Base-by-base conservation (phyloP, 2,797 vertebrate species). In the Sarcophilus harrisii region DNA sequence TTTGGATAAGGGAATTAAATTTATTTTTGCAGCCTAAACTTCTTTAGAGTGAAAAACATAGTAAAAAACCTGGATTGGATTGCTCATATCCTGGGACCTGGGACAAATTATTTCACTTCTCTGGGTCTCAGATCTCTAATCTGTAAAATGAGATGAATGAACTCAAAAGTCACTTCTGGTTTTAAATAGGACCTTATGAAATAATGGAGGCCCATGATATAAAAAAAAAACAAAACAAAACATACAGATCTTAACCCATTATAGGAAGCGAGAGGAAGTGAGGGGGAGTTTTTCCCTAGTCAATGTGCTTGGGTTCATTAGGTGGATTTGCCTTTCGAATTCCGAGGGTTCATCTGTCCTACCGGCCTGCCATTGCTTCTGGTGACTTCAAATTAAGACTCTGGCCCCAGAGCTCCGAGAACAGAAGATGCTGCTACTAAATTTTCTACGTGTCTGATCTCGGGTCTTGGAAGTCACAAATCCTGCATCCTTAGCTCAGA, bases 401-500 rank as follows among this genome's bases (percentile, higher is more conserved):
- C 59, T 91, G 95, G 95, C 92, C 73, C n/a, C 27, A 90, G 93
- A 66, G 94, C 73, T 54, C 73, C 66, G 14, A 92, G 91, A 29
- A 87, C 92, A 94, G 93, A 96, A 96, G 91, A 45, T 45, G 21
- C 62, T 49, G 52, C 0, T 1, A 91, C 81, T 95, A 90, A 73
- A 66, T 95, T 90, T 90, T 93, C 92, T 93, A 27, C 38, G 38
- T 57, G 2, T 92, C 45, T 96, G 91, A 94, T 60, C 45, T 38
- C 0, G 94, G 57, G 73, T 92, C 95, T 96, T 97, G 94, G 90
- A 95, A 96, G 49, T 58, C 96, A 94, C 91, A 93, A 92, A 55
- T 52, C 3, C 28, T 1, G 58, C 52, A 58, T 57, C 92, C 94
- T 97, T 93, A 96, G 94, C 95, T 95, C 87, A 24, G 0, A 93